Percentiles rank a stretch among this genome's conserved stretches.
Evolutionary conservation across 1,140 invertebrate genomes (phyloP).

Genomic region (Cotesia chilonis): DNA sequence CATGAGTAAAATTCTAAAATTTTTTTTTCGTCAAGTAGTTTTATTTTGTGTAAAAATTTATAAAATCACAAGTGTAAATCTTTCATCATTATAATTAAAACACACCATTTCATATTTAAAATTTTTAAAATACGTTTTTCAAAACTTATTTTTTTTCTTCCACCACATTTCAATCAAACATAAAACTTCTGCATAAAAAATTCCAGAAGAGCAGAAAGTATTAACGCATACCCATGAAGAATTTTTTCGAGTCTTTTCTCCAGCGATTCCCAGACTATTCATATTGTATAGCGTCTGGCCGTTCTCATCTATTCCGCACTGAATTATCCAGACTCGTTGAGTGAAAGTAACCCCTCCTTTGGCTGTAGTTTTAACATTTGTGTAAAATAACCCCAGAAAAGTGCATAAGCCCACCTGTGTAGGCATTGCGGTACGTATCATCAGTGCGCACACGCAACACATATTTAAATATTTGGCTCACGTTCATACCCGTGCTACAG

Average conservation of each 20-base stretch:
- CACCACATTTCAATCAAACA: too few relatives aligned
- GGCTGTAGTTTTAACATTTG: constrained; percentile 1
- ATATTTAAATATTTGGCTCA: constrained; percentile 4
- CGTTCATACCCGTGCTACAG: constrained; percentile 18
- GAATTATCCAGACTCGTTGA: constrained; percentile 49
- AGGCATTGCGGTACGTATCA: constrained; percentile 11
- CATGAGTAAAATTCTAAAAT: too few relatives aligned
- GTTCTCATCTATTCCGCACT: constrained; percentile 46
- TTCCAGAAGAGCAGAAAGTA: too few relatives aligned
- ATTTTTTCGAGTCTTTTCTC: not conserved
- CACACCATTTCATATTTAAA: too few relatives aligned
- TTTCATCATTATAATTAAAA: too few relatives aligned
- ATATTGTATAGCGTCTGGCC: constrained; percentile 52
- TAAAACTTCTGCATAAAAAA: too few relatives aligned
- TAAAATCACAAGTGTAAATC: too few relatives aligned
- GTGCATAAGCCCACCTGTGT: not conserved
- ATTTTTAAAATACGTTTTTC: too few relatives aligned
- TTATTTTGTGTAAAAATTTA: too few relatives aligned
- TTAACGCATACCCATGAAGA: not conserved
- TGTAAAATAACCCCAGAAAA: constrained; percentile 23
- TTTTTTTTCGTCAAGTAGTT: too few relatives aligned
- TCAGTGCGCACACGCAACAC: constrained; percentile 14
- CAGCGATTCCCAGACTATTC: constrained; percentile 37
- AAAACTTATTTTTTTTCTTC: too few relatives aligned
- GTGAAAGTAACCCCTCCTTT: constrained; percentile 28